A percentile compares a stretch with the other conserved stretches of the same genome.
These are phyloP conservation scores for Suricata suricatta DNA, from an alignment of 2,113 vertebrate genomes.

Conservation along the genomic window DNA sequence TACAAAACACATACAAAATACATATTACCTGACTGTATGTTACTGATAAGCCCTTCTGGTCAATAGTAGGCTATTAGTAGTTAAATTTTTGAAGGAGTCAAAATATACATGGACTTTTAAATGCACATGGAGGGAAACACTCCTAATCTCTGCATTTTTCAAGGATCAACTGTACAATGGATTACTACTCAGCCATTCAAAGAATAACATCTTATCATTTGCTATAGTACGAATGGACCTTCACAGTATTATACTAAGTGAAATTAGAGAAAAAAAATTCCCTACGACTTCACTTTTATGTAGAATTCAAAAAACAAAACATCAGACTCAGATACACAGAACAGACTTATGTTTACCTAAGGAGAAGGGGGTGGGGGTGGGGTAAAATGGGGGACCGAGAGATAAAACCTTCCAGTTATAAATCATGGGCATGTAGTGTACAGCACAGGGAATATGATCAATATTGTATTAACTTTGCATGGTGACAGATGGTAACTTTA, in stretches of 20 bases:
- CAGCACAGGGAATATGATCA: not conserved
- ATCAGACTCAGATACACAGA: not conserved
- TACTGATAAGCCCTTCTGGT: not conserved
- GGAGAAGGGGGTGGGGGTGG: not conserved
- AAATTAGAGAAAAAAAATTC: not conserved
- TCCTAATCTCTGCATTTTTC: not conserved
- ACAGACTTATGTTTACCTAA: not conserved
- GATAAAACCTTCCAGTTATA: not conserved
- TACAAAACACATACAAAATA: not conserved
- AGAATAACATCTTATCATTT: not conserved
- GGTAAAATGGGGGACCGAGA: not conserved
- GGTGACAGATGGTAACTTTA: not conserved
- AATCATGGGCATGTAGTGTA: not conserved
- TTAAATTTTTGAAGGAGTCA: not conserved
- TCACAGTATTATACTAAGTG: not conserved
- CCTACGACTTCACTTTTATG: not conserved
- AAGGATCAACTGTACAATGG: not conserved
- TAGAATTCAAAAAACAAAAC: not conserved
- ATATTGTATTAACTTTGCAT: not conserved
- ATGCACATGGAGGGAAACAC: not conserved
- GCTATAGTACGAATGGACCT: not conserved
- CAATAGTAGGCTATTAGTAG: not conserved
- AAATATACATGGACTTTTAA: not conserved
- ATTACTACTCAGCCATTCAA: not conserved
- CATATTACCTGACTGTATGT: not conserved